Evolutionary conservation across 2,113 vertebrate genomes (phyloP).

Genomic region (Ciconia stormi): DNA sequence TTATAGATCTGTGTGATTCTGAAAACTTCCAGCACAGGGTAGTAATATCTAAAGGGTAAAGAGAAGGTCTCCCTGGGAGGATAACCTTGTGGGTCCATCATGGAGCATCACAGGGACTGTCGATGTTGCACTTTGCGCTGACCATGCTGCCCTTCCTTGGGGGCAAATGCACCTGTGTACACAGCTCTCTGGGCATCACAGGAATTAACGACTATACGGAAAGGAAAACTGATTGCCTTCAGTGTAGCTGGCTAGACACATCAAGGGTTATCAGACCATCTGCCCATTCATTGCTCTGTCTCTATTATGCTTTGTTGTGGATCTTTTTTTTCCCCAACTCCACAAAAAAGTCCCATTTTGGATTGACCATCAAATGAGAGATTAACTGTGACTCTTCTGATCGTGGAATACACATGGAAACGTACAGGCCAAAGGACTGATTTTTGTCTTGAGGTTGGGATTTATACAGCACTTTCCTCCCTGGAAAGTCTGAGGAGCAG

Average conservation of each 20-base stretch:
- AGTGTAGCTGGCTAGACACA: not conserved
- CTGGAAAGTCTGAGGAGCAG: not conserved
- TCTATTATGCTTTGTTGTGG: not conserved
- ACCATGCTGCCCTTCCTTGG: not conserved
- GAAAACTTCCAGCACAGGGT: not conserved
- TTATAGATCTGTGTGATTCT: not conserved
- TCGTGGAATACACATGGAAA: not conserved
- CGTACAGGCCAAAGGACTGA: not conserved
- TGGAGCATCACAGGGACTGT: not conserved
- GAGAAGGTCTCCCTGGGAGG: not conserved
- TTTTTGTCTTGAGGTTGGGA: not conserved
- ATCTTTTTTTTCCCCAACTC: not conserved
- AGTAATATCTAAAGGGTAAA: not conserved
- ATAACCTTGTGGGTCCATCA: not conserved
- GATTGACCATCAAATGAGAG: not conserved
- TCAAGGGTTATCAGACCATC: not conserved
- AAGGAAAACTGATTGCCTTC: not conserved
- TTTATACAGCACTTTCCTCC: not conserved
- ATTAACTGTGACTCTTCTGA: not conserved
- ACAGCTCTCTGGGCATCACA: not conserved
- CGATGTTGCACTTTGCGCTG: fast-evolving
- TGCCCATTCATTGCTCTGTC: not conserved
- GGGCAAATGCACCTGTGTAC: fast-evolving
- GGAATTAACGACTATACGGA: not conserved
- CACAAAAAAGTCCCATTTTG: fast-evolving